Evolutionary conservation across 1,140 invertebrate genomes (phyloP), one percentile per base, ranked within the genome.

Genomic region (Drosophila athabasca): DNA sequence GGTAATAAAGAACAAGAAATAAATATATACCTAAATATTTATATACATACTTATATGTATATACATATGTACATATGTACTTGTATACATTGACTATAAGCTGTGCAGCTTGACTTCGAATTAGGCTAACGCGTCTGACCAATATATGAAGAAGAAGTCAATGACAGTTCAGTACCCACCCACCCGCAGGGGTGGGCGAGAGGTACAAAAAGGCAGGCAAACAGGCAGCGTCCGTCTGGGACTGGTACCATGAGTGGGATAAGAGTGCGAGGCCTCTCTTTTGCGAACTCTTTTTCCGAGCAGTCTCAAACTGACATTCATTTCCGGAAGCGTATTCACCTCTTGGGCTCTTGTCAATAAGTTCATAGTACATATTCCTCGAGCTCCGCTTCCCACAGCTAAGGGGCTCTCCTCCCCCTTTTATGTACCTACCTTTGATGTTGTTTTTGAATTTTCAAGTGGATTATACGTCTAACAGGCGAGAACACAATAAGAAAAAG

Each of bases 91-190:
- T 19, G 17, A 19, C 17, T 19, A 19, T 46, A 26, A 46, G 41
- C 55, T 15, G 6, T 15, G 65, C 48, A 68, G 49, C 65, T 54
- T 69, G 67, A 50, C 65, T 50, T 50, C 9, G 46, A 69, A 70
- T 58, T 70, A 39, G 66, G 44, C 29, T 35, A 67, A 48, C 64
- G 17, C 44, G 45, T 65, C 59, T 50, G 59, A 45, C 6, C 26
- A 39, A 64, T 17, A 31, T 19, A 35, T 35, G 29, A 3, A 4
- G 35, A 11, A 13, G 35, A 5, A 11, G 66, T 58, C 31, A 43
- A n/a, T 50, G 19, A 66, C 49, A 48, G 65, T 55, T 48, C 15
- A 11, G 35, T 39, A 39, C 11, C 11, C 24, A 4, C 24, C n/a
- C n/a, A 19, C 17, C 17, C 9, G 31, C 0, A 9, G 31, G 9